Base-by-base conservation (phyloP, 2,888 invertebrate species). In the Hydropsyche betteni region DNA sequence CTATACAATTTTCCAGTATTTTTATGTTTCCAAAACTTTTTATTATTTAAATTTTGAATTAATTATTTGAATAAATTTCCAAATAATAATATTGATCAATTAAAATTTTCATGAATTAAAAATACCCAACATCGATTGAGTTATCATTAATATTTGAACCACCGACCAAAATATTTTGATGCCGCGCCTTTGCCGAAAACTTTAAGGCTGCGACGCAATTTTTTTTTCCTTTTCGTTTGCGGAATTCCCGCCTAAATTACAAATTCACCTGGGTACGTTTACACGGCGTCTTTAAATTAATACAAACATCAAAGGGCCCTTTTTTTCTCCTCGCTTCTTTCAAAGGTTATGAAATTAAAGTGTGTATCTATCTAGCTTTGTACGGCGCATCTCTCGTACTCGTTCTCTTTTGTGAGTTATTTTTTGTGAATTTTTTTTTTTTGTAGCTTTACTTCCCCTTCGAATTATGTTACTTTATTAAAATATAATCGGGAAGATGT, bases 301-400 rank as follows among this genome's bases (percentile, higher is more conserved):
- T 71, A 72, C 55, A 75, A 72, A 75, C 68, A 75, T 75, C 75
- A 75, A 75, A 75, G 75, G 44, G 33, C 52, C 72, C 71, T 44
- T 10, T 44, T 44, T 44, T 44, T 72, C 8, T 36, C 34, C 55
- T 36, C 36, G 12, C 36, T 34, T 44, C 53, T 55, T 75, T 72
- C 55, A 68, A 72, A 75, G 72, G 71, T 75, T 75, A 72, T 72
- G 68, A 75, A 72, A 53, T 72, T 70, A 70, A 70, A 70, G 70
- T 70, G 70, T 70, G 51, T 53, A 10, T 70, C 44, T 34, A 36
- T 36, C 64, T 33, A 36, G 50, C 69, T 75, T 75, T 75, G 72
- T 75, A 51, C 33, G 24, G 34, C 12, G 44, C 53, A 34, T 51
- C 34, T 55, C 52, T 69, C 38, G 69, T 55, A 50, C 12, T 2